Evolutionary conservation across 2,888 invertebrate genomes (phyloP), one percentile per base, ranked within the genome.

Genomic region (Xylocampa areola): DNA sequence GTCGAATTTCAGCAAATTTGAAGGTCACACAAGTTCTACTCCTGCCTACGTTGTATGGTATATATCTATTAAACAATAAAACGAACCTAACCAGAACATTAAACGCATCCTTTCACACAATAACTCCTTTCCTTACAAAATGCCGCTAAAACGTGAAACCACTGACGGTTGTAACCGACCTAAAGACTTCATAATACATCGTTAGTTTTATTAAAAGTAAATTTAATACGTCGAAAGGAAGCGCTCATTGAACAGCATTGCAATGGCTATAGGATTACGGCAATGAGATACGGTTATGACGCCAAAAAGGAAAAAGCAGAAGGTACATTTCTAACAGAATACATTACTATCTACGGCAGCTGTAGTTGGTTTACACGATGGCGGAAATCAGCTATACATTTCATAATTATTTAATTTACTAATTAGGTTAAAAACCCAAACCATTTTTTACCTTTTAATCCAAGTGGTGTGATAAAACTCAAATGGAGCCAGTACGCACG

Each of bases 221-320:
- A 41, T 36, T 59, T 61, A 48, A 52, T 60, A 55, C n/a, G 35
- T 50, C 47, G 52, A 64, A 72, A 73, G 74, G 77, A 67, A 79
- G 33, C 65, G 41, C 35, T 73, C 77, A 60, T 71, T 81, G 76
- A 67, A 70, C 57, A 60, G 64, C 61, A 51, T 25, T 41, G 39
- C 55, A 47, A 57, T 52, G 13, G 41, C 43, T 30, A 21, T 48
- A 43, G 45, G 44, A 62, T 68, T 67, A 68, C 16, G 36, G 41
- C 67, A 37, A 52, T 59, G 40, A 59, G 27, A 35, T 66, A 64
- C 37, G 57, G n/a, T 69, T 50, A 5, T 25, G 21, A 13, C 41
- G 33, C 0, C 3, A 2, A 33, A 33, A 0, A 33, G 0, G 2
- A 6, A 0, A 14, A 0, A 7, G 8, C 57, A 66, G 45, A 64